Base-by-base conservation (phyloP, 2,888 invertebrate genomes). In the Sympetrum striolatum region DNA sequence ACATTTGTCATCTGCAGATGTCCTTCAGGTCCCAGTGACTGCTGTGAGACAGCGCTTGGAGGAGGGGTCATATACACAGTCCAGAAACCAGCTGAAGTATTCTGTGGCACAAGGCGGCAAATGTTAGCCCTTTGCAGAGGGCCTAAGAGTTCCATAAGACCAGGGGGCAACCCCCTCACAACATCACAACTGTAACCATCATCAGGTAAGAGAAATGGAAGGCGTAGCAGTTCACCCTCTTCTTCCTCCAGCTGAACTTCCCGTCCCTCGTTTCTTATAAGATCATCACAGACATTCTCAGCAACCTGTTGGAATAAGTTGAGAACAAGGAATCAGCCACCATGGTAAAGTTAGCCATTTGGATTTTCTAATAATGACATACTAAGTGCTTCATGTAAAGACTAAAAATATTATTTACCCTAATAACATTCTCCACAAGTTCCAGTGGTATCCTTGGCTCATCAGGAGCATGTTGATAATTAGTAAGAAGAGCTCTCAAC, bases 161-260 rank as follows among this genome's bases (percentile, higher is more conserved):
- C 98, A 90, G 92, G 93, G 58, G 99, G 99, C 91, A 99, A 97
- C 81, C 99, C 99, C 91, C 97, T 95, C 90, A 98, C 98, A 91
- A 98, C 98, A 94, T 99, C 99, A 93, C 98, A 98, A 93, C 98
- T 98, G 94, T 98, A 99, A 35, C 99, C 99, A 94, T 99, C 99
- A 93, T 99, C 99, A 0, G 99, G 99, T 91, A 99, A 95, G 86
- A 99, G 95, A 92, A 99, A 96, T 0, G 98, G 98, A 91, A 99
- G 95, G 92, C 98, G 97, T 80, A 99, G 95, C 91, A 95, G 94
- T 92, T 97, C 97, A 53, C 97, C 96, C 93, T 99, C 98, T 94
- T 99, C 99, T 31, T 99, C 98, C 93, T 99, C 98, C 90, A 99
- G 94, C 0, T 97, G 96, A 91, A 98, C 96, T 94, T 98, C 98